Conservation (phyloP, 92 coral and sea anemone species). For the Bergia sp. region DNA sequence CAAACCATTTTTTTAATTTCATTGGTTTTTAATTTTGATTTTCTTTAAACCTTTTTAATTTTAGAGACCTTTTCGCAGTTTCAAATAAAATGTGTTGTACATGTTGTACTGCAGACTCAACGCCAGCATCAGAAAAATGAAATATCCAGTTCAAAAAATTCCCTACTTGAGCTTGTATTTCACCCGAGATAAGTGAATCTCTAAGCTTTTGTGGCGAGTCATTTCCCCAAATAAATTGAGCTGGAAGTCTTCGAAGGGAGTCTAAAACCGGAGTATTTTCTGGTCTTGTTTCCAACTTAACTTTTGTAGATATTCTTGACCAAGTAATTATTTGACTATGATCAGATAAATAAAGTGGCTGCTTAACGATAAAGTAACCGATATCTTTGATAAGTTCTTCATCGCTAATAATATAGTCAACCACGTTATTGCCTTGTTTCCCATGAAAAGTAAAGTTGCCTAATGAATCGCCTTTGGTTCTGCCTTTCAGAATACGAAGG, state of each 20-base stretch:
- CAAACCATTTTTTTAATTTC: too few relatives aligned
- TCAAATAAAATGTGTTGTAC: not conserved
- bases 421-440: too few relatives aligned
- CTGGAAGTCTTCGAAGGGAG: too few relatives aligned
- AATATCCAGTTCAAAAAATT: slow-evolving; percentile 7
- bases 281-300: not conserved
- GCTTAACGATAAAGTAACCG: too few relatives aligned
- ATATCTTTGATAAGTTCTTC: too few relatives aligned
- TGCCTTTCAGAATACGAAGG: slow-evolving; percentile 10
- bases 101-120: not conserved
- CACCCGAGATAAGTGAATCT: not conserved
- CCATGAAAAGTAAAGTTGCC: too few relatives aligned
- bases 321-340: too few relatives aligned
- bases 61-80: too few relatives aligned
- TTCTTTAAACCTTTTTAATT: not conserved
- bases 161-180: not conserved
- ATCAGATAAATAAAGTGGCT: too few relatives aligned
- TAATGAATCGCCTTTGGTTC: not conserved
- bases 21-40: not conserved
- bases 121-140: not conserved
- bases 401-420: too few relatives aligned
- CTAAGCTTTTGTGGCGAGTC: not conserved
- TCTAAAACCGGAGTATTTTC: not conserved
- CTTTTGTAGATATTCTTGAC: not conserved
- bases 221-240: too few relatives aligned